These are phyloP conservation scores for Melanotus villosus DNA, from an alignment of 2,888 invertebrate genomes.

Conservation along the genomic window DNA sequence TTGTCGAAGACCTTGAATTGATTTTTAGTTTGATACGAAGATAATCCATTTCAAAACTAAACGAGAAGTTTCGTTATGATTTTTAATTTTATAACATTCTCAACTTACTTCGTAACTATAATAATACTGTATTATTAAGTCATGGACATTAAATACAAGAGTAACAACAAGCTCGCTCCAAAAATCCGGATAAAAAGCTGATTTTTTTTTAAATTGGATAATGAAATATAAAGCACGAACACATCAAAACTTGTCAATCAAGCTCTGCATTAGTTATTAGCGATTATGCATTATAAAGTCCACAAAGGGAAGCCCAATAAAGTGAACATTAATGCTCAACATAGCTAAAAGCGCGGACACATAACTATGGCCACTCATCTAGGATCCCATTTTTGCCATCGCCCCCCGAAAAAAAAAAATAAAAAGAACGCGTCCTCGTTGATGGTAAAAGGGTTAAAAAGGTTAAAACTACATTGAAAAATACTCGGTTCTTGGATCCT, in stretches of 20 bases:
- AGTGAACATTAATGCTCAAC: background rate
- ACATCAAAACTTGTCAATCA: background rate
- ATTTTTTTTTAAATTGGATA: background rate
- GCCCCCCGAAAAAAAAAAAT: background rate
- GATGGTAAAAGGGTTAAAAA: slow-evolving; percentile 10
- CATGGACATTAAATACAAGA: no score
- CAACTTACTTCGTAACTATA: no score
- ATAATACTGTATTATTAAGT: no score
- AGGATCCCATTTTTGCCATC: background rate
- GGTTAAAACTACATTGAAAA: slow-evolving; percentile 16
- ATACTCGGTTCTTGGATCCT: background rate
- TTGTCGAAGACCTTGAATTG: no score
- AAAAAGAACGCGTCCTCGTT: no score
- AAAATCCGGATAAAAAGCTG: no score
- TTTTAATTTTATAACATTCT: no score
- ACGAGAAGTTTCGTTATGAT: no score
- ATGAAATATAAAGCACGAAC: background rate
- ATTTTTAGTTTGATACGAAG: no score
- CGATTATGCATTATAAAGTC: background rate
- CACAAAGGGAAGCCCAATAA: background rate
- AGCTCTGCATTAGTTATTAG: no score
- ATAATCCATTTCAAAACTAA: no score
- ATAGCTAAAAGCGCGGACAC: background rate
- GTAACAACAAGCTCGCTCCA: no score
- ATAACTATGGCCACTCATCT: background rate